phyloP scores from a whole-genome alignment of 2,113 vertebrate genomes.

The Oxyruncus cristatus region DNA sequence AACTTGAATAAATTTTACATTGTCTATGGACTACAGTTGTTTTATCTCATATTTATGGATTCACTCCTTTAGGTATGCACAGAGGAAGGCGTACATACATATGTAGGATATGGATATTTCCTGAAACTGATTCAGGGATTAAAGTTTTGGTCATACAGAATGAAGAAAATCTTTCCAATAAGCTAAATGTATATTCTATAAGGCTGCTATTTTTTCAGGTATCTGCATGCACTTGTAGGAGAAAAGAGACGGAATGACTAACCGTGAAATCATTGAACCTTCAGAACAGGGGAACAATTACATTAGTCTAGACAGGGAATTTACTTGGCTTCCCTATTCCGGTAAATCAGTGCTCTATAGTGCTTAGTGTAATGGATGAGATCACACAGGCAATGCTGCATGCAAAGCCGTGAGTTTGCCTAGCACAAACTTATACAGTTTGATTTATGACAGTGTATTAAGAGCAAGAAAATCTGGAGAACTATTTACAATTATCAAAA shows the following conservation, averaged over 20 bases:
- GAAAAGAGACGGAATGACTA: background rate
- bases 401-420: background rate
- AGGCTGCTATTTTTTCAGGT: background rate
- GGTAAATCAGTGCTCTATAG: conserved; percentile 25
- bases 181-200: background rate
- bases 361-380: background rate
- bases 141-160: background rate
- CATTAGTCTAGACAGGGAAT: conserved; percentile 36
- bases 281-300: conserved; percentile 8
- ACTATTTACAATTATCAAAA: background rate
- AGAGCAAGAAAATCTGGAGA: background rate
- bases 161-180: background rate
- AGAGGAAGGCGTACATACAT: background rate
- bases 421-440: background rate
- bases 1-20: background rate
- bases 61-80: background rate
- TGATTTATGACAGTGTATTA: conserved; percentile 27
- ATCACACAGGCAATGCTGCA: background rate
- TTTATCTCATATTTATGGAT: background rate
- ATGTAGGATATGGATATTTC: background rate
- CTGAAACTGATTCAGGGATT: background rate
- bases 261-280: background rate
- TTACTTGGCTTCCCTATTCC: conserved; percentile 9
- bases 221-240: background rate
- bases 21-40: background rate